Base-by-base conservation (phyloP, 1,140 invertebrate species). In the Homalodisca vitripennis region DNA sequence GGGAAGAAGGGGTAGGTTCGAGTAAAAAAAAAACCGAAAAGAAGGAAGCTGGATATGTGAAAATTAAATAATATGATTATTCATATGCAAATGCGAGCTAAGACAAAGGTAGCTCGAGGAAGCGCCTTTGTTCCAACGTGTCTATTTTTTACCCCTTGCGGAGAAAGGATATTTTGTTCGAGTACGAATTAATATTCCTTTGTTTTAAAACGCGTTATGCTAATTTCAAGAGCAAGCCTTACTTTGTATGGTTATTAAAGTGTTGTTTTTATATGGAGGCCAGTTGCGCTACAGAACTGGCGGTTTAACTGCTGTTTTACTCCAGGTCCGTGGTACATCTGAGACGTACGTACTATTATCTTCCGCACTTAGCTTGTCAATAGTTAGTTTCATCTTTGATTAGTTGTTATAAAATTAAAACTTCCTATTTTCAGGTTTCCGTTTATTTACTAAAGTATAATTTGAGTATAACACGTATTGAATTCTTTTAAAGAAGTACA, bases 31-130 rank as follows among this genome's bases (percentile, higher is more conserved):
- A 60, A 41, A 41, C 34, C 27, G 24, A 60, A 47, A 47, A 47
- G 26, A 66, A 46, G 41, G 63, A 47, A 47, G 63, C 63, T 46
- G 63, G 63, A 66, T 66, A 31, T 41, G 63, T 66, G 63, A 29
- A 66, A 66, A 66, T 66, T 46, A 66, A 66, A 66, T 66, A 66
- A 66, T 66, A 66, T 66, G 63, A 66, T 66, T 66, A 66, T 66
- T 66, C 63, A 66, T 17, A 66, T 66, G 63, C 63, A 66, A 66
- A 66, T 66, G 32, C 41, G 17, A 14, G 32, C 63, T 66, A 66
- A 66, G 63, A 66, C 63, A 66, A 66, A 66, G 63, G 32, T 46
- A 17, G n/a, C 34, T 60, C 29, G 30, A 66, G 63, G 63, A 66
- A 66, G 63, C 63, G n/a, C 63, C 31, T 66, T 66, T 66, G 63